Percentiles rank a stretch among this genome's conserved stretches.
Conservation (phyloP, 2,888 invertebrate species). For the Phytoseiulus persimilis region DNA sequence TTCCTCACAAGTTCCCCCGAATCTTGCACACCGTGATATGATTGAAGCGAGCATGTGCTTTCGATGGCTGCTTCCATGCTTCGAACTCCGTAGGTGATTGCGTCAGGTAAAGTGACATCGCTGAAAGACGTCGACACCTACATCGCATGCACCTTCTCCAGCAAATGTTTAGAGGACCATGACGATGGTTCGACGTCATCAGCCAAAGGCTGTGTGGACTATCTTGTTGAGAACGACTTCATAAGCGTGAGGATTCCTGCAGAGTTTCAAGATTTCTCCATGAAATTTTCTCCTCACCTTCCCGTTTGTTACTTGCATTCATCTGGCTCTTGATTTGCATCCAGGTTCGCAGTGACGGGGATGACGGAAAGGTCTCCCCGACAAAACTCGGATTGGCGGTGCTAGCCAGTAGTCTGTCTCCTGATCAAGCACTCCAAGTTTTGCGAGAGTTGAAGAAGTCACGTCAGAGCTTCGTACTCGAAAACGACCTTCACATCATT, state of each 20-base stretch:
- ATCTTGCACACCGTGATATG: too few species aligned
- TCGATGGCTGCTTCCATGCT: too few species aligned
- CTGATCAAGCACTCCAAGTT: slow-evolving; percentile 78
- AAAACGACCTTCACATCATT: slow-evolving; percentile 86
- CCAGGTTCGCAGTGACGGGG: slow-evolving; percentile 40
- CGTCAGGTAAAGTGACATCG: slow-evolving; percentile 70
- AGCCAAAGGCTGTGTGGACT: slow-evolving; percentile 57
- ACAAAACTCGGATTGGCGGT: slow-evolving; percentile 86
- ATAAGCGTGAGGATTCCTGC: slow-evolving; percentile 52
- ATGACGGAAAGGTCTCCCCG: slow-evolving; percentile 49
- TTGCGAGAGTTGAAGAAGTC: slow-evolving; percentile 83
- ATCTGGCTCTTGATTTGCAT: background rate
- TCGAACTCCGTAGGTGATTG: slow-evolving; percentile 59
- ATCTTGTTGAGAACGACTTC: slow-evolving; percentile 71
- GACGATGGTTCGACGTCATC: slow-evolving; percentile 48
- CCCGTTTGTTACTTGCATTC: too few species aligned
- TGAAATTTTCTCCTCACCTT: too few species aligned
- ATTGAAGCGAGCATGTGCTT: too few species aligned
- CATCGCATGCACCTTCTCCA: slow-evolving; percentile 61
- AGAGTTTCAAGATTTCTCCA: too few species aligned
- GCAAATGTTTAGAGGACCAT: slow-evolving; percentile 47
- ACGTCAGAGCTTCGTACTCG: slow-evolving; percentile 76
- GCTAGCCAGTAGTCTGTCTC: slow-evolving; percentile 82
- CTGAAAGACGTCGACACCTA: slow-evolving; percentile 66
- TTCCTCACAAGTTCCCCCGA: background rate